A percentile compares a stretch with the other conserved stretches of the same genome.
Evolutionary conservation across 2,888 invertebrate genomes (phyloP).

Genomic region (Uropetala carovei): DNA sequence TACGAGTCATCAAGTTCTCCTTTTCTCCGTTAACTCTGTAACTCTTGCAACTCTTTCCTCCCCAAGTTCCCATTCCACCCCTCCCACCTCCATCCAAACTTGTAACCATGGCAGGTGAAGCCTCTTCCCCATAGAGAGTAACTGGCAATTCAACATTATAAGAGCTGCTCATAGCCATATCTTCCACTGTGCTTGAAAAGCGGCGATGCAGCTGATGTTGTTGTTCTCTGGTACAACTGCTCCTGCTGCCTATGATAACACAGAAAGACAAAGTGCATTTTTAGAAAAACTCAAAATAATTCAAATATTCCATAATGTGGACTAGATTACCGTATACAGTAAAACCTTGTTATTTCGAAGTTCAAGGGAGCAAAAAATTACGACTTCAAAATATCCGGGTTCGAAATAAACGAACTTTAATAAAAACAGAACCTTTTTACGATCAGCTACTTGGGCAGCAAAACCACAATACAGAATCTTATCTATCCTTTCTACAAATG

Average conservation of each 20-base stretch:
- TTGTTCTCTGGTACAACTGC: slow-evolving; percentile 37
- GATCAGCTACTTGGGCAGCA: no score
- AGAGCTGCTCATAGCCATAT: slow-evolving; percentile 63
- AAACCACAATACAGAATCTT: no score
- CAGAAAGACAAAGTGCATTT: neutral
- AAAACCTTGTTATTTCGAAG: no score
- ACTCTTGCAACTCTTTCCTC: neutral
- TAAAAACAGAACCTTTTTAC: no score
- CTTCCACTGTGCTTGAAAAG: slow-evolving; percentile 43
- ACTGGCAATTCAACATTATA: slow-evolving; percentile 66
- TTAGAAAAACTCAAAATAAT: neutral
- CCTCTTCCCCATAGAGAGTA: slow-evolving; percentile 65
- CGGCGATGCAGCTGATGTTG: slow-evolving; percentile 46
- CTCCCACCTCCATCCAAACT: slow-evolving; percentile 18
- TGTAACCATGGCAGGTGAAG: neutral
- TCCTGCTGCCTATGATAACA: slow-evolving; percentile 3
- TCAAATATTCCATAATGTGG: no score
- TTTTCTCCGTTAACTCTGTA: slow-evolving; percentile 70
- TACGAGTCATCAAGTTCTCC: slow-evolving; percentile 79
- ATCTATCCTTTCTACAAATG: no score
- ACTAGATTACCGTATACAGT: no score
- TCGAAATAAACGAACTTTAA: no score
- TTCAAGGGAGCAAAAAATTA: no score
- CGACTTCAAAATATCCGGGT: no score
- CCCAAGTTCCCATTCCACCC: slow-evolving; percentile 8